Evolutionary conservation across 2,888 invertebrate species (phyloP).

Genomic region (Cheilosia scutellata): DNA sequence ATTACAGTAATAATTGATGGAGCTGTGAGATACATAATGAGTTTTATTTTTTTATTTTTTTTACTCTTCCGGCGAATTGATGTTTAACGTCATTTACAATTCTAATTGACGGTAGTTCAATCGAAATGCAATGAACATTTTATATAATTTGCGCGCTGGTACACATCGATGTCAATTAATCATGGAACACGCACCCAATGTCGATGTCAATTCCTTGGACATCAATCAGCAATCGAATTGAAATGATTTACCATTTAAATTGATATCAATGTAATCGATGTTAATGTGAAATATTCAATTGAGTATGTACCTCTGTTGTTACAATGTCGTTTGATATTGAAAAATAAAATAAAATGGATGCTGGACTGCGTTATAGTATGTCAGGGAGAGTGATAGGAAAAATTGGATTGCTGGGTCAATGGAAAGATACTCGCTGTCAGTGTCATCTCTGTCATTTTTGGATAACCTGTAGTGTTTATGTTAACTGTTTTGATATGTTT

Average conservation of each 20-base stretch:
- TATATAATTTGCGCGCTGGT: neutral
- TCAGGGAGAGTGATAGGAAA: too few relatives aligned
- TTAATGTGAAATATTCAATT: slow-evolving; percentile 8
- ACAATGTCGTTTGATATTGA: neutral
- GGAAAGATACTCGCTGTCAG: too few relatives aligned
- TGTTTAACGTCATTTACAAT: slow-evolving; percentile 4
- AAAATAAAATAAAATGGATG: neutral
- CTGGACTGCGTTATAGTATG: too few relatives aligned
- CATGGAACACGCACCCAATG: slow-evolving; percentile 26
- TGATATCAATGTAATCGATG: slow-evolving; percentile 43
- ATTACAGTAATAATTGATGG: too few relatives aligned
- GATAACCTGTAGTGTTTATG: too few relatives aligned
- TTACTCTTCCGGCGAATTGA: neutral
- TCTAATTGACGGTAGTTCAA: slow-evolving; percentile 20
- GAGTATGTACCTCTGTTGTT: neutral
- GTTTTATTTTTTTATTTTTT: neutral
- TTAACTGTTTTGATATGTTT: too few relatives aligned
- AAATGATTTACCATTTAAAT: slow-evolving; percentile 45
- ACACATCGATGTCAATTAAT: slow-evolving; percentile 40
- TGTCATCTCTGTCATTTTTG: too few relatives aligned
- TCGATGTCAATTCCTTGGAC: slow-evolving; percentile 51
- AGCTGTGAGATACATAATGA: too few relatives aligned
- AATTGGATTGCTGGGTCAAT: too few relatives aligned
- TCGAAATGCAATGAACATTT: slow-evolving; percentile 17
- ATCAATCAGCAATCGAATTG: slow-evolving; percentile 47